A percentile compares a stretch with the other conserved stretches of the same genome.
Evolutionary conservation across 2,888 invertebrate species (phyloP).

Genomic region (Lochmaea crataegi): DNA sequence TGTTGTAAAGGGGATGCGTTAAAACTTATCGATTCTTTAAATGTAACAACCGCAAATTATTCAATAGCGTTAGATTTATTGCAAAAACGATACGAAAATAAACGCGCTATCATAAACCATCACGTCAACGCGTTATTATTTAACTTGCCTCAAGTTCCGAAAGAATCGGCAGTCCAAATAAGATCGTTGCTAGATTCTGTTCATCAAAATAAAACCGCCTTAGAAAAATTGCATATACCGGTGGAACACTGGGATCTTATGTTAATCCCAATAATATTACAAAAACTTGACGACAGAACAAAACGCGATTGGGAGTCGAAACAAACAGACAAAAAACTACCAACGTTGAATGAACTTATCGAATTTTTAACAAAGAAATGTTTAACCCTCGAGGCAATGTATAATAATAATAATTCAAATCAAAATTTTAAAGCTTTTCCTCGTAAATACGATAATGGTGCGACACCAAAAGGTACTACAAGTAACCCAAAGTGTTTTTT

Average conservation of each 20-base stretch:
- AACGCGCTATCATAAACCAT: not conserved
- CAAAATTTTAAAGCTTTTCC: not conserved
- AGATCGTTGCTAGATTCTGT: constrained; percentile 39
- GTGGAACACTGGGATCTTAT: constrained; percentile 39
- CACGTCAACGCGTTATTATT: not conserved
- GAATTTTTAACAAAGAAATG: constrained; percentile 39
- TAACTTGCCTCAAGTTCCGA: not conserved
- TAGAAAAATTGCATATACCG: constrained; percentile 38
- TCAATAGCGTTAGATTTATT: not conserved
- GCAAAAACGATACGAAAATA: not conserved
- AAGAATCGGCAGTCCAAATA: constrained; percentile 12
- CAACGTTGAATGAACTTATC: constrained; percentile 22
- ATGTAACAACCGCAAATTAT: not conserved
- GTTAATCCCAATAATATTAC: constrained; percentile 35
- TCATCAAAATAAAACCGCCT: constrained; percentile 28
- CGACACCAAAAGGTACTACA: not conserved
- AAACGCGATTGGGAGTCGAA: constrained; percentile 39
- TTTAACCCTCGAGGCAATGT: constrained; percentile 30
- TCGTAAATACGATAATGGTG: not conserved
- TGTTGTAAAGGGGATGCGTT: not conserved
- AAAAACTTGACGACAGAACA: constrained; percentile 37
- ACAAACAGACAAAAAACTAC: constrained; percentile 27
- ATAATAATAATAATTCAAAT: not conserved
- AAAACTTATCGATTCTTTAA: not conserved
- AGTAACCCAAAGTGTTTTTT: too few species aligned